These are phyloP conservation scores for Corticium candelabrum DNA, from an alignment of 37 sponge, comb jelly and placozoan genomes.

Conservation along the genomic window DNA sequence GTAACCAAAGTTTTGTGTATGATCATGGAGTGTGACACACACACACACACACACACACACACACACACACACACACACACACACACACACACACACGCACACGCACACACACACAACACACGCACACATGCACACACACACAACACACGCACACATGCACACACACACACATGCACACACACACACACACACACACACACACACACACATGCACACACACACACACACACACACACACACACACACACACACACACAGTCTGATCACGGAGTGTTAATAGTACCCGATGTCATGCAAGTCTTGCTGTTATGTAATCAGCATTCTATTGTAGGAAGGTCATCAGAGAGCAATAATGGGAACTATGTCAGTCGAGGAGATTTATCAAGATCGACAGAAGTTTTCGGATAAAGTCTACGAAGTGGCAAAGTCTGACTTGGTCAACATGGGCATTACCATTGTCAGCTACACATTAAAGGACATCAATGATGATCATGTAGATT, in stretches of 20 bases:
- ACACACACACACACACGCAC: not conserved
- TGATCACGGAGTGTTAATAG: no score
- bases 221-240: conserved; percentile 5
- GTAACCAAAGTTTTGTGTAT: not conserved
- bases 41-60: no score
- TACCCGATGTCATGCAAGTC: no score
- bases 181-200: conserved; percentile 10
- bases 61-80: conserved; percentile 5
- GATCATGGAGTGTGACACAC: not conserved
- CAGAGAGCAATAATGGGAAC: conserved; percentile 48
- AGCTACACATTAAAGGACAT: conserved; percentile 37
- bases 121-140: no score
- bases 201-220: conserved; percentile 11
- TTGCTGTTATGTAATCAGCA: no score
- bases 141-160: no score
- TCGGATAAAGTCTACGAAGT: conserved; percentile 27
- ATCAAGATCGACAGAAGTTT: conserved; percentile 21
- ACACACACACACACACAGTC: conserved; percentile 3
- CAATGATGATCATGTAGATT: conserved; percentile 8
- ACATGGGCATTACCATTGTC: conserved; percentile 33
- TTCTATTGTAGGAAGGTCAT: conserved; percentile 26
- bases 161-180: conserved; percentile 14
- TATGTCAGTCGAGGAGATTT: conserved; percentile 42
- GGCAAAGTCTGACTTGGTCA: conserved; percentile 28
- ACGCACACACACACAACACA: no score